Base-by-base conservation (phyloP, 2,888 invertebrate genomes). In the Nephrotoma appendiculata region DNA sequence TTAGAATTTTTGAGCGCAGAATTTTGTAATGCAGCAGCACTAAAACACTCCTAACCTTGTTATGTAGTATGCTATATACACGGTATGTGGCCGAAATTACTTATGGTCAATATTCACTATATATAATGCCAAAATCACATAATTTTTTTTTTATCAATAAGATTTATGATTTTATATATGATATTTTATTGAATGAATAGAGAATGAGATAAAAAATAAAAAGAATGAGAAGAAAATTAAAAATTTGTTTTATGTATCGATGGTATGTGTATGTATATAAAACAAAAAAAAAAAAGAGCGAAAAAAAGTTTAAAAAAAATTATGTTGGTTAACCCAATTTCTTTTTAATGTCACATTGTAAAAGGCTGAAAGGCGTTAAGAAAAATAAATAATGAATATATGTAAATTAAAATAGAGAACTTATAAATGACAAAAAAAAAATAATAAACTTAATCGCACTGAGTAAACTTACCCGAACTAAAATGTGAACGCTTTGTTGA, bases 401-500 rank as follows among this genome's bases (percentile, higher is more conserved):
- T 41, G 19, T n/a, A 41, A 19, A 86, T 48, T 48, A 31, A 86
- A 52, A n/a, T 31, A 48, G 19, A 86, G 41, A 52, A 86, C 52
- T 48, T 41, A 86, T 48, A 86, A 41, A 31, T 42, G 44, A 41
- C 19, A 1, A 15, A 31, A 85, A 44, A 44, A 44, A 9, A 44
- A 5, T 6, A 85, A 57, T 41, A 57, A 42, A 52, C 19, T 0
- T 19, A 19, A 86, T 12, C 45, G 15, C 6, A 83, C 19, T 86
- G 12, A 45, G 48, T 9, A 87, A 88, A 91, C 93, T 95, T 94
- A 97, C 97, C 96, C 94, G 96, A 95, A 93, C 96, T 96, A 93
- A 96, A 97, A 93, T 97, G 96, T 91, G 97, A 97, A 92, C 96
- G 95, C 93, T 97, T 97, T 90, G 96, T 95, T 92, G 96, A 95